phyloP scores from a whole-genome alignment of 2,888 invertebrate species.

The Lymantria dispar region DNA sequence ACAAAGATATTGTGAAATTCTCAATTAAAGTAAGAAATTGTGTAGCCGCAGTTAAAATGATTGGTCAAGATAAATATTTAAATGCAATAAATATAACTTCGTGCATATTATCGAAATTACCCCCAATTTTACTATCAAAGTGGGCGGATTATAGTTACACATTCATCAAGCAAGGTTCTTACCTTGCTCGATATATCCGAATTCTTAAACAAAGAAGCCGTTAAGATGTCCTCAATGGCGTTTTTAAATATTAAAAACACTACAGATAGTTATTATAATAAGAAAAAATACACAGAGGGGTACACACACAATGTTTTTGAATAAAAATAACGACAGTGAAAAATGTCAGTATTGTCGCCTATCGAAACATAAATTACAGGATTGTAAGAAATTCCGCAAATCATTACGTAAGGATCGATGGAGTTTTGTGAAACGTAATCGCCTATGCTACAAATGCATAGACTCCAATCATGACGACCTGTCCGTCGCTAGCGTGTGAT shows the following conservation, averaged over 20 bases:
- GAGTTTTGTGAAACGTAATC: background rate
- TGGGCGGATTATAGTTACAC: conserved; percentile 32
- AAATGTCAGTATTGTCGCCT: conserved; percentile 13
- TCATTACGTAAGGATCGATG: conserved; percentile 19
- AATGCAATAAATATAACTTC: conserved; percentile 9
- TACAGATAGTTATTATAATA: background rate
- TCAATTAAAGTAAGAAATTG: conserved; percentile 23
- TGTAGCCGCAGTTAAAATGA: conserved; percentile 15
- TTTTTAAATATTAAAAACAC: background rate
- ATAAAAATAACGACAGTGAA: background rate
- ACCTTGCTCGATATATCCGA: background rate
- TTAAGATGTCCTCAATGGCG: background rate
- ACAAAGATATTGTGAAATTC: conserved; percentile 22
- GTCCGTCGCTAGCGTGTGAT: background rate
- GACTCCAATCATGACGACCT: background rate
- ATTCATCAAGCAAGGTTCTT: conserved; percentile 1
- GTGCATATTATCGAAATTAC: conserved; percentile 20
- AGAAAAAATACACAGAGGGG: background rate
- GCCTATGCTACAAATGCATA: conserved; percentile 5
- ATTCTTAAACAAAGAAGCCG: background rate
- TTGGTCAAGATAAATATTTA: conserved; percentile 18
- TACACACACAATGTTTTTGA: background rate
- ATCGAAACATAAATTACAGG: conserved; percentile 8
- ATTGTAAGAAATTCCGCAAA: conserved; percentile 21
- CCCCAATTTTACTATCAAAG: conserved; percentile 20